These are phyloP conservation scores for Odiellus spinosus DNA, from an alignment of 2,888 invertebrate genomes.

Conservation along the genomic window DNA sequence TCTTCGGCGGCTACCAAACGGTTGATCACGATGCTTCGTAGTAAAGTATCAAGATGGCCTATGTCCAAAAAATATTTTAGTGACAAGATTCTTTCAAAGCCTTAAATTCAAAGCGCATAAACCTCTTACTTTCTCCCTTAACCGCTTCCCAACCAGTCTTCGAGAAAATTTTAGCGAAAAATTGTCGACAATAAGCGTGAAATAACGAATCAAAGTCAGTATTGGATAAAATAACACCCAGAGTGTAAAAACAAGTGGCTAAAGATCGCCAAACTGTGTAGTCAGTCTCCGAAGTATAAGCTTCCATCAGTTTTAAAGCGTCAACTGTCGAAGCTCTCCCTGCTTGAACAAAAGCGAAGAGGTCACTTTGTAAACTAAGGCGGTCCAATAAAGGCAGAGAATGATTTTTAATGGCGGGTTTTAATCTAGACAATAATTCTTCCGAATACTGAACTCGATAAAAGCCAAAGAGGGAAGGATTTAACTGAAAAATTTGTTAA, in stretches of 20 bases:
- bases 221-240: slow-evolving; percentile 58
- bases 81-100: too few species aligned
- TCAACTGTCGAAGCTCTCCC: slow-evolving; percentile 63
- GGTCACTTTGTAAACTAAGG: slow-evolving; percentile 63
- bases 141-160: slow-evolving; percentile 72
- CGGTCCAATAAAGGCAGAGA: slow-evolving; percentile 74
- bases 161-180: slow-evolving; percentile 53
- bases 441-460: slow-evolving; percentile 73
- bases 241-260: slow-evolving; percentile 56
- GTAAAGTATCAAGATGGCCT: slow-evolving; percentile 59
- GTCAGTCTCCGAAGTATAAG: slow-evolving; percentile 68
- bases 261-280: slow-evolving; percentile 87
- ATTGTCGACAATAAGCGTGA: slow-evolving; percentile 52
- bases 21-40: slow-evolving; percentile 66
- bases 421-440: slow-evolving; percentile 53
- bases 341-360: slow-evolving; percentile 42
- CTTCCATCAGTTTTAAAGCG: slow-evolving; percentile 64
- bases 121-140: slow-evolving; percentile 50
- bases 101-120: too few species aligned
- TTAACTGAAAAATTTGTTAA: slow-evolving; percentile 36
- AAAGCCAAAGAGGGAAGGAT: slow-evolving; percentile 71
- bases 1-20: slow-evolving; percentile 68
- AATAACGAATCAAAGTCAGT: slow-evolving; percentile 56
- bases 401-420: slow-evolving; percentile 61
- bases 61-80: slow-evolving; percentile 24